Evolutionary conservation across 2,113 vertebrate species (phyloP), one percentile per base, ranked within the genome.

Genomic region (Cercocebus atys): DNA sequence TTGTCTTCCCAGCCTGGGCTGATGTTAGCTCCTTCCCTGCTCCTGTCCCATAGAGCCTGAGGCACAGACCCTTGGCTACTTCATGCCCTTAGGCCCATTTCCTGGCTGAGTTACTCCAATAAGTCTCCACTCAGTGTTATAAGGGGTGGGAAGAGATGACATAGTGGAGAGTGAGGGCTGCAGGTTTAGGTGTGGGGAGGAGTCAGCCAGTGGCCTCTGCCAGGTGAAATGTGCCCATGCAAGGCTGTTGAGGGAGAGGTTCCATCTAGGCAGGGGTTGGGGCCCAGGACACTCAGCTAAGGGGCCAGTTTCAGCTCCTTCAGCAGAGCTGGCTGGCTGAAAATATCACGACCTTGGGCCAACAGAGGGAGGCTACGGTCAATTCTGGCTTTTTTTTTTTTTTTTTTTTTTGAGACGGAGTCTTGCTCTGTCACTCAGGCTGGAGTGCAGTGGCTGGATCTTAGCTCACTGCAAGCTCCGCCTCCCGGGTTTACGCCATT

Each of bases 191-290:
- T 0, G 13, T 18, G 20, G n/a, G 30, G 45, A 52, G 57, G 23
- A 27, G 14, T 32, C 20, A 8, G 25, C 30, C 30, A n/a, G 83
- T 1, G 5, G 17, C 47, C 61, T 76, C 73, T 27, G 47, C 47
- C 11, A 6, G 75, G n/a, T 6, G 12, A 50, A 30, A 30, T 30
- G 16, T 30, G 38, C 45, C n/a, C 55, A 0, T 8, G 68, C 22
- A 75, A 43, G 72, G 38, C 61, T 40, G 76, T 17, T 2, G 38
- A 81, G 64, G 27, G 47, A n/a, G 38, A 30, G n/a, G 38, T 18
- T n/a, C 38, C 47, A 2, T 35, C 11, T 0, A 27, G n/a, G 17
- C 27, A 17, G 32, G 22, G 0, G 12, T 0, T 38, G 23, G 23
- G n/a, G 20, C 43, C 30, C 12, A 16, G 38, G 76, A 57, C 27